Base-by-base conservation (phyloP, 2,113 vertebrate species). In the Lepus europaeus region DNA sequence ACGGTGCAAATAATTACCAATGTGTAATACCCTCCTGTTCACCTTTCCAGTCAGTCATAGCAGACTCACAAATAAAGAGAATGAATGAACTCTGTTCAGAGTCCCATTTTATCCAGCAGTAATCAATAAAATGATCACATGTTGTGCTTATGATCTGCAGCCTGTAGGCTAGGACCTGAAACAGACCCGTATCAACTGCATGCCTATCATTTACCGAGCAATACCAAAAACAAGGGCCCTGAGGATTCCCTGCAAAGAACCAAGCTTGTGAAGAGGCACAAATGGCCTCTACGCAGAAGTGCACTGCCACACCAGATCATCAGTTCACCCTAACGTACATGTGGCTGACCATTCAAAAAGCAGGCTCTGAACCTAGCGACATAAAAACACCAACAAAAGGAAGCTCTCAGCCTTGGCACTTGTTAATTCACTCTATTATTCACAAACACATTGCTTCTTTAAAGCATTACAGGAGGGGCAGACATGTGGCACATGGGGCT, bases 371-470 rank as follows among this genome's bases (percentile, higher is more conserved):
- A 84, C 12, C 86, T n/a, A 51, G 11, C 17, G 22, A 39, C 29
- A 27, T 59, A 25, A 85, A 96, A 72, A 79, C 14, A 93, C 9
- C 64, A 92, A 68, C 7, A n/a, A 66, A 97, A 45, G 72, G 61
- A 4, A 66, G 3, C 33, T 20, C 4, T 64, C 45, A 33, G 70
- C 11, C 31, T 69, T 56, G 22, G 2, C 72, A 27, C 61, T 29
- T n/a, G 33, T 72, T 66, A 56, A 80, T 10, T 56, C 36, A 81
- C 29, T 49, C 2, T 11, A 3, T 64, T 36, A 83, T 5, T 70
- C 53, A 78, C 33, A 90, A 93, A 72, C 5, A 13, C 27, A 45
- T 2, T 56, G 20, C 31, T 72, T 89, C 91, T 66, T 83, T 39
- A 61, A 69, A 83, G 78, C 25, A 23, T 5, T n/a, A 20, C 9